Evolutionary conservation across 2,113 vertebrate species (phyloP), one percentile per base, ranked within the genome.

Genomic region (Mustela lutreola): DNA sequence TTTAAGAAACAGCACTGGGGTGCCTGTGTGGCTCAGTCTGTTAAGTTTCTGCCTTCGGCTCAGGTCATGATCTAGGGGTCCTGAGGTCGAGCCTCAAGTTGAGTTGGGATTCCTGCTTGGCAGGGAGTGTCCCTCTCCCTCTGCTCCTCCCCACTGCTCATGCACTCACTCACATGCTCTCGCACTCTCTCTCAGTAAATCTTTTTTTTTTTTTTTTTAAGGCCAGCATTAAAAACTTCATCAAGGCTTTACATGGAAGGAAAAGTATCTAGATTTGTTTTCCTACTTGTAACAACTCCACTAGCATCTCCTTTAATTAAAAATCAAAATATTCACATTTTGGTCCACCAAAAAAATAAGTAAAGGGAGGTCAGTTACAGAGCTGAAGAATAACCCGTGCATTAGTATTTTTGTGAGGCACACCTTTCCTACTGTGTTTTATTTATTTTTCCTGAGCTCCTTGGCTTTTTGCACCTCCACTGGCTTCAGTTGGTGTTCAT

Each of bases 311-410:
- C 24, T 95, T 90, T 79, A 67, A 9, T 45, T 92, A 65, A 73
- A 96, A 89, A 71, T 42, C 28, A 88, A 93, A 93, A 79, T 91
- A 73, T 21, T 65, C 53, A 65, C 11, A 60, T 67, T 70, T 92
- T 75, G 33, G 14, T 53, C 36, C 36, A 76, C 19, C n/a, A 53
- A 85, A 76, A 67, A 31, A 11, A n/a, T 50, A n/a, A 89, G 88
- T 62, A 31, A 50, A 73, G 15, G 21, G 62, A 67, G 73, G 8
- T 76, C 26, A 45, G 15, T 83, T 82, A 65, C 10, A 1, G 11
- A 86, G 45, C 19, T 82, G 24, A 62, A 19, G 24, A 87, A 16
- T 14, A 79, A 31, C 15, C 36, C 1, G 58, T 8, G 4, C 31
- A 1, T 85, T 73, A 8, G 2, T n/a, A 15, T 62, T 89, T 93